Conservation (phyloP, 2,113 vertebrate species). For the Coryphaenoides rupestris region DNA sequence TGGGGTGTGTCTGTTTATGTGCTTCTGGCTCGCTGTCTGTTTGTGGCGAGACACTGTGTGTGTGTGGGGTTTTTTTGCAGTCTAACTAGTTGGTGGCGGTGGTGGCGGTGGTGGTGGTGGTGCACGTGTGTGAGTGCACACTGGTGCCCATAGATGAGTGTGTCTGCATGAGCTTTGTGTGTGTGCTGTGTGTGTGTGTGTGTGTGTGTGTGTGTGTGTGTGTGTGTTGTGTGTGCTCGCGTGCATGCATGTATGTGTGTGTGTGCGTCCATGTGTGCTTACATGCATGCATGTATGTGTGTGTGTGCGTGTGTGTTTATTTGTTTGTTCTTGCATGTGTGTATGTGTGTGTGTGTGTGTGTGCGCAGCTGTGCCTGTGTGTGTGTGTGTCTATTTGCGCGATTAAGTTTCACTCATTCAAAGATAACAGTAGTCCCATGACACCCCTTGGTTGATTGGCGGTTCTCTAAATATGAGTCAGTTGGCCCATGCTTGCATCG, state of each 20-base stretch:
- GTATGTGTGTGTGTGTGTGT: no score
- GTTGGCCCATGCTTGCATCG: no score
- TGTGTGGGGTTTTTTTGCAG: constrained; percentile 66
- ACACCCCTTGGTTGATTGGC: no score
- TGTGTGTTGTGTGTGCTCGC: constrained; percentile 13
- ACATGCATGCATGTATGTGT: no score
- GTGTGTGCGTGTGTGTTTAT: neutral
- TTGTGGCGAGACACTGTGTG: constrained; percentile 63
- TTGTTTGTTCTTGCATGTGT: no score
- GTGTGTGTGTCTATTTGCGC: no score
- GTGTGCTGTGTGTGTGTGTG: neutral
- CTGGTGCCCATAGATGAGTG: constrained; percentile 7
- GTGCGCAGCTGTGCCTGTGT: no score
- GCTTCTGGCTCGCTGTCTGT: neutral
- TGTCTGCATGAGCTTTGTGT: neutral
- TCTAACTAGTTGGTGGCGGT: constrained; percentile 51
- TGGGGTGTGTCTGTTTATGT: neutral
- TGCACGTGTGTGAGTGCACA: constrained; percentile 31
- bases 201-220: constrained; percentile 21
- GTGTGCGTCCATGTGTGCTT: no score
- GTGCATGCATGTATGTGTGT: neutral
- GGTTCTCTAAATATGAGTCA: no score
- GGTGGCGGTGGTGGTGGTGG: constrained; percentile 35
- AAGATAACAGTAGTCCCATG: neutral
- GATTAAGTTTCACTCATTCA: no score